Conservation (phyloP, 2,797 vertebrate species). For the Neopelma chrysocephalum region DNA sequence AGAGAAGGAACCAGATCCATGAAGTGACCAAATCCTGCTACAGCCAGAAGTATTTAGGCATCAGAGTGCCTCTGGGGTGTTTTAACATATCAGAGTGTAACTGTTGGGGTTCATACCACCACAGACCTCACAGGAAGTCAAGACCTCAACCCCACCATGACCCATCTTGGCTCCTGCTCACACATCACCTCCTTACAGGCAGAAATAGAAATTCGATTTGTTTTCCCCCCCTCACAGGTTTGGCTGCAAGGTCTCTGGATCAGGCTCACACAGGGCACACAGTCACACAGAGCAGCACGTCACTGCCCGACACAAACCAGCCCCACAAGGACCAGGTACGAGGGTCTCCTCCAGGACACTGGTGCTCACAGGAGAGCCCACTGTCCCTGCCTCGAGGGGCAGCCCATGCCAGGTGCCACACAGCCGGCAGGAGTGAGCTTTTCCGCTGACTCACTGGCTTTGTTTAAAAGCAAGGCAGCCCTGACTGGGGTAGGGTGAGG, state of each 20-base stretch:
- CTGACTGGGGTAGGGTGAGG: not conserved
- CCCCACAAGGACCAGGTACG: accelerated
- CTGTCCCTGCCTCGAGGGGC: accelerated
- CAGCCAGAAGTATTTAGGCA: not conserved
- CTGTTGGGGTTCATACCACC: not conserved
- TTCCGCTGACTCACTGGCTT: not conserved
- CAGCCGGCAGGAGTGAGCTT: accelerated
- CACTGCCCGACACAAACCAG: not conserved
- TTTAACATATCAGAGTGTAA: not conserved
- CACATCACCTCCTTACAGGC: not conserved
- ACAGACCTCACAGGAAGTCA: not conserved
- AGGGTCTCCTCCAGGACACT: not conserved
- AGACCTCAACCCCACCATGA: not conserved
- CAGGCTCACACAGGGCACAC: accelerated
- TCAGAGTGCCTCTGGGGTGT: not conserved
- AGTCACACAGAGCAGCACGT: not conserved
- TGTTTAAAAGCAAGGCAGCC: not conserved
- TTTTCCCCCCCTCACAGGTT: not conserved
- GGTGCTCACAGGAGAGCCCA: accelerated
- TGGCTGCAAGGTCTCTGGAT: not conserved
- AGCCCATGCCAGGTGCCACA: accelerated
- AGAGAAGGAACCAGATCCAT: not conserved
- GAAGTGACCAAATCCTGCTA: not conserved
- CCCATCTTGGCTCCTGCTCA: not conserved
- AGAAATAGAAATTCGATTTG: not conserved